Percentiles rank a stretch among this genome's conserved stretches.
Conservation (phyloP, 2,797 vertebrate species). For the Enteromius anoplus region DNA sequence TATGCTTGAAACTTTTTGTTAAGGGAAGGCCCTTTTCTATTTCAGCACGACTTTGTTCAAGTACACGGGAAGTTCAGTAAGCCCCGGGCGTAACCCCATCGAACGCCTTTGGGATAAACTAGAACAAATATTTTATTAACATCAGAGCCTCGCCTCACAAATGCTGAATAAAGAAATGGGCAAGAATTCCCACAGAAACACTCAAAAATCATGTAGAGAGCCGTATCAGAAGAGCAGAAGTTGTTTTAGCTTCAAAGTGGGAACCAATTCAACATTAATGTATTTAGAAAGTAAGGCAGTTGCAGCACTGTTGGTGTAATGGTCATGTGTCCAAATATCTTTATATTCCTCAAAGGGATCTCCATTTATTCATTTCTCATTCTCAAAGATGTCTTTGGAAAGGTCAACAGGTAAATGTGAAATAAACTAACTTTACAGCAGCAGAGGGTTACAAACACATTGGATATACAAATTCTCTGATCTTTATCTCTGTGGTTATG, state of each 20-base stretch:
- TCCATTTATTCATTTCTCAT: not conserved
- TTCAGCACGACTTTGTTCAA: not conserved
- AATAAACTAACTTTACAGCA: not conserved
- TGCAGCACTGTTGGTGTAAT: not conserved
- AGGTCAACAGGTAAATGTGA: not conserved
- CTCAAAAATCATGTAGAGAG: not conserved
- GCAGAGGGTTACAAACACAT: not conserved
- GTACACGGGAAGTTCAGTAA: not conserved
- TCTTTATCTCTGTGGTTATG: conserved; percentile 55
- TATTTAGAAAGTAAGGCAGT: not conserved
- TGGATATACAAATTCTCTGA: conserved; percentile 12
- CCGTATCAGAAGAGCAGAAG: not conserved
- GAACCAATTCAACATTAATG: not conserved
- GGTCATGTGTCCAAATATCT: not conserved
- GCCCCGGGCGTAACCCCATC: not conserved
- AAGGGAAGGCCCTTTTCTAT: not conserved
- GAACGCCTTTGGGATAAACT: not conserved
- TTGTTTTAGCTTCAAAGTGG: not conserved
- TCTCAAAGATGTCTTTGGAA: conserved; percentile 5
- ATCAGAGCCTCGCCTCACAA: not conserved
- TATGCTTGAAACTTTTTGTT: not conserved
- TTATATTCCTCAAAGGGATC: not conserved
- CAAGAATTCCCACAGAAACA: not conserved
- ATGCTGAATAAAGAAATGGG: not conserved
- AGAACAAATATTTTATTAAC: not conserved